Base-by-base conservation (phyloP, 2,888 invertebrate genomes). In the Lypha dubia region DNA sequence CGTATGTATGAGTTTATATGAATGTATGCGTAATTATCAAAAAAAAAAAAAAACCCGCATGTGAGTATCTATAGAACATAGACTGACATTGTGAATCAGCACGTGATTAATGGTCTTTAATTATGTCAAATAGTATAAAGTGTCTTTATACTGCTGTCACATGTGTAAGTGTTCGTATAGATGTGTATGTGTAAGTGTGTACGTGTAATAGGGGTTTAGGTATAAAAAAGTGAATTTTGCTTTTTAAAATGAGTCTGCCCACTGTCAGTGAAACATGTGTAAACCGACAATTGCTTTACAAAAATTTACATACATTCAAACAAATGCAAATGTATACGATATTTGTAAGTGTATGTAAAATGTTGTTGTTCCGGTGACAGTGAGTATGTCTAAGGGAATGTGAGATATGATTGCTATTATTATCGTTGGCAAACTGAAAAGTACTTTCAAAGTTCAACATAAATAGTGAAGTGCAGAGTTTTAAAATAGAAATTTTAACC, bases 31-130 rank as follows among this genome's bases (percentile, higher is more conserved):
- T 35, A 15, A 13, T 49, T 53, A 38, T 58, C 22, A 51, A 15
- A n/a, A 22, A 56, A 28, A 35, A 62, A n/a, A n/a, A n/a, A n/a
- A n/a, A n/a, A n/a, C n/a, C n/a, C n/a, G 32, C 3, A 15, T 35
- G 11, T n/a, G n/a, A n/a, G n/a, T n/a, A n/a, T n/a, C n/a, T n/a
- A 46, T 79, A n/a, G 3, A 60, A 56, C 71, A 28, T 75, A 76
- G 84, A 76, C 86, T 86, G 87, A 86, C 86, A 87, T 86, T 89
- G 90, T 90, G 90, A 89, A 89, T 89, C 91, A 91, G 91, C 90
- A 89, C 90, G 91, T 91, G 91, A 91, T 91, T 92, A 91, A 91
- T 92, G 92, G 91, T 87, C 92, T 91, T 91, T 91, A 91, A 91
- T 91, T 92, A 91, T 91, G 92, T 91, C 91, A 91, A 89, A 88